phyloP scores from a whole-genome alignment of 1,140 invertebrate genomes.

The Brachystomella parvula region DNA sequence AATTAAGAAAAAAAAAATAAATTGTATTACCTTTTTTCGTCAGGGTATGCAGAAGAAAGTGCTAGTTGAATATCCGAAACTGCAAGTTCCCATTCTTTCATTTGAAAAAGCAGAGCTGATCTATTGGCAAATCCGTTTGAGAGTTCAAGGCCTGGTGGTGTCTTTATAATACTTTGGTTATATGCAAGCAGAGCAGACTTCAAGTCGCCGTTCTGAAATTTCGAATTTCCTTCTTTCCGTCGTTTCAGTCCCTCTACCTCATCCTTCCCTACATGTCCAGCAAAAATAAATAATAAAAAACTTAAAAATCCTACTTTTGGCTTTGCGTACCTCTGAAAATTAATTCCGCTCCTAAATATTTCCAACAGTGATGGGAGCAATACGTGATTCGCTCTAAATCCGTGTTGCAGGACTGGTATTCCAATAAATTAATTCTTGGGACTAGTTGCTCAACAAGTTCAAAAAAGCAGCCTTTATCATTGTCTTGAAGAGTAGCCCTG shows the following conservation, averaged over 20 bases:
- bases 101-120: slow-evolving; percentile 74
- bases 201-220: slow-evolving; percentile 68
- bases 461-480: slow-evolving; percentile 32
- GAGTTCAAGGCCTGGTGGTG: slow-evolving; percentile 47
- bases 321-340: slow-evolving; percentile 22
- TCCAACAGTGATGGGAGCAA: slow-evolving; percentile 23
- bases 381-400: slow-evolving; percentile 25
- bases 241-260: slow-evolving; percentile 52
- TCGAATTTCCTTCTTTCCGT: slow-evolving; percentile 68
- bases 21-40: slow-evolving; percentile 46
- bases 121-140: slow-evolving; percentile 74
- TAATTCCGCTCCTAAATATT: slow-evolving; percentile 28
- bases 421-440: slow-evolving; percentile 12
- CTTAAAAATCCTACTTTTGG: background rate
- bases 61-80: slow-evolving; percentile 64
- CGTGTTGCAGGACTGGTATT: slow-evolving; percentile 18
- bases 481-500: slow-evolving; percentile 30
- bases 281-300: background rate
- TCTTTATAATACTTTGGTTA: slow-evolving; percentile 22
- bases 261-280: slow-evolving; percentile 53
- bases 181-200: slow-evolving; percentile 56
- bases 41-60: slow-evolving; percentile 61
- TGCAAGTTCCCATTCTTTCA: slow-evolving; percentile 58
- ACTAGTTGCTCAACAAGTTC: slow-evolving; percentile 23
- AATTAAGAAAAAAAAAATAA: background rate